Conservation (phyloP, 2,888 invertebrate species). For the Cataglyphis livida region DNA sequence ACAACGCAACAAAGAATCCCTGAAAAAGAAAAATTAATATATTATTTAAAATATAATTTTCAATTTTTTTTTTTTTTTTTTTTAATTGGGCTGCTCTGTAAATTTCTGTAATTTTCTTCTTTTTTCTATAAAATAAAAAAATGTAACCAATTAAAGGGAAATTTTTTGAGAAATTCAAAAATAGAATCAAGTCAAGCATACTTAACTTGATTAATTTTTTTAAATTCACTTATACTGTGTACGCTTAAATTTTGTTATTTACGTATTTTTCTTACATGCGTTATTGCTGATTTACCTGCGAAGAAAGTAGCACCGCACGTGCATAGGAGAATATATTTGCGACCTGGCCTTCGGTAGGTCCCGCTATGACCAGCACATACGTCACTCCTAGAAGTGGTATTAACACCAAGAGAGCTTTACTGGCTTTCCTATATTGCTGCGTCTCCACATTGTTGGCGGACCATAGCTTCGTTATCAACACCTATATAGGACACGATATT, state of each 20-base stretch:
- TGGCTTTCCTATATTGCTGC: slow-evolving; percentile 95
- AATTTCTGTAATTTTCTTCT: too few species aligned
- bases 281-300: slow-evolving; percentile 89
- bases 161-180: background rate
- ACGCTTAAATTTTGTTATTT: background rate
- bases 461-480: slow-evolving; percentile 96
- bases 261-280: background rate
- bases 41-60: background rate
- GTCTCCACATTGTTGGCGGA: slow-evolving; percentile 96
- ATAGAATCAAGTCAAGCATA: background rate
- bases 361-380: slow-evolving; percentile 94
- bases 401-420: slow-evolving; percentile 95
- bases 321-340: slow-evolving; percentile 92
- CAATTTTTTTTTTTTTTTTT: too few species aligned
- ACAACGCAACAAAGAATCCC: slow-evolving; percentile 96
- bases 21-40: slow-evolving; percentile 83
- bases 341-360: slow-evolving; percentile 92
- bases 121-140: background rate
- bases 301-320: slow-evolving; percentile 94
- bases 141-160: background rate
- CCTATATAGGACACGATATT: slow-evolving; percentile 86
- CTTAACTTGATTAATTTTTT: background rate
- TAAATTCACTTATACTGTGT: background rate
- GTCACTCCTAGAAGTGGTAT: slow-evolving; percentile 97
- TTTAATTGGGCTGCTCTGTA: too few species aligned